These are phyloP conservation scores for Campaea margaritaria DNA, from an alignment of 2,888 invertebrate genomes.

Conservation along the genomic window DNA sequence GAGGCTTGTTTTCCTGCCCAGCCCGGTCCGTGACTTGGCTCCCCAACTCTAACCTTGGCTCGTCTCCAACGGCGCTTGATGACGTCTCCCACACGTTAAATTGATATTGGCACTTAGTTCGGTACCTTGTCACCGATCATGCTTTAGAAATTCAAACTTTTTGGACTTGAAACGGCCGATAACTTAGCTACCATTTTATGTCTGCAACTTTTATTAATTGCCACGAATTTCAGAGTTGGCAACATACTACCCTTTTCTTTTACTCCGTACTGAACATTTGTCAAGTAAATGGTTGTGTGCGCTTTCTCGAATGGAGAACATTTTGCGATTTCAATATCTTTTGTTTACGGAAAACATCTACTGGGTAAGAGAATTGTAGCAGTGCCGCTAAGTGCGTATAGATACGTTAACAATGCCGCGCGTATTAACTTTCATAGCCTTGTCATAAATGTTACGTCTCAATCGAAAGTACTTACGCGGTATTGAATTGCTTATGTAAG, in stretches of 20 bases:
- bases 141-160: constrained; percentile 56
- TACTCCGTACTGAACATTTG: constrained; percentile 15
- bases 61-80: constrained; percentile 62
- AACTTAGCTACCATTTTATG: constrained; percentile 22
- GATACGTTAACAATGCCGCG: constrained; percentile 29
- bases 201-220: constrained; percentile 32
- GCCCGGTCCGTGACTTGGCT: constrained; percentile 62
- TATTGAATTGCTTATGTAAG: constrained; percentile 46
- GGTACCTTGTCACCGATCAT: constrained; percentile 57
- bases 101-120: constrained; percentile 75
- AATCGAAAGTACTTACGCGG: constrained; percentile 36
- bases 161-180: constrained; percentile 36
- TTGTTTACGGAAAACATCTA: constrained; percentile 4
- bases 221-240: constrained; percentile 19
- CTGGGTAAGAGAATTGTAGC: not conserved
- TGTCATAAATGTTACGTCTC: constrained; percentile 31
- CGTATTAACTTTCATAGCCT: constrained; percentile 28
- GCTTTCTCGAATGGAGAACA: constrained; percentile 9
- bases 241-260: constrained; percentile 15
- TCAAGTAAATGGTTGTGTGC: constrained; percentile 18
- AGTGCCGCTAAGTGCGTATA: constrained; percentile 2
- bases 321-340: constrained; percentile 12
- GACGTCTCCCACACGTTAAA: constrained; percentile 72
- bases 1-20: constrained; percentile 57
- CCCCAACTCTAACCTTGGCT: constrained; percentile 56